These are phyloP conservation scores for Laterallus jamaicensis DNA, from an alignment of 2,113 vertebrate genomes.

Conservation along the genomic window DNA sequence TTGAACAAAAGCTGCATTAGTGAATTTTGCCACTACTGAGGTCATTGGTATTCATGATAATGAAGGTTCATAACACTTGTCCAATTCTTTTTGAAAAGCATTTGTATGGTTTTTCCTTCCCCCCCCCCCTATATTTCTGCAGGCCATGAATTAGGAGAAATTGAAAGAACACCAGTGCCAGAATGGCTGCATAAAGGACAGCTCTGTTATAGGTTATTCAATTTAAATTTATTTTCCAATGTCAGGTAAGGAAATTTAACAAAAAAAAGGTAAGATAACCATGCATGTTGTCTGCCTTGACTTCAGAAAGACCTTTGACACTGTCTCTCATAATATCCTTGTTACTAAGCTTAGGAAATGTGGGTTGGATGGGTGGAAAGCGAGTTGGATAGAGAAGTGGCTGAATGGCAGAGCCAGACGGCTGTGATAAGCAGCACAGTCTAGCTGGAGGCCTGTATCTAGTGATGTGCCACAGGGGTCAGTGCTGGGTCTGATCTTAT, in stretches of 20 bases:
- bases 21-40: neutral
- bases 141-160: neutral
- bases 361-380: no score
- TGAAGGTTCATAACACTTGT: neutral
- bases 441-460: no score
- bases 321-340: no score
- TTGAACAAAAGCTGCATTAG: neutral
- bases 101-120: neutral
- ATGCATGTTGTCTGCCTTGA: neutral
- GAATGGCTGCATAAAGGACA: slow-evolving; percentile 71
- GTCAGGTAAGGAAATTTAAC: slow-evolving; percentile 65
- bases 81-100: neutral
- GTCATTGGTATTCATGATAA: neutral
- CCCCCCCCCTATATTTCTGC: slow-evolving; percentile 33
- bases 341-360: no score
- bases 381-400: no score
- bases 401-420: no score
- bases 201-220: slow-evolving; percentile 36
- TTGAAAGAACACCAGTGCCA: slow-evolving; percentile 41
- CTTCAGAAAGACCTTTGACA: no score
- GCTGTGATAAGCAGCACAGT: no score
- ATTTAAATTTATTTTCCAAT: slow-evolving; percentile 63
- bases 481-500: no score
- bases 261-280: neutral
- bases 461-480: no score